Conservation (phyloP, 2,888 invertebrate species). For the Andrena minutula region DNA sequence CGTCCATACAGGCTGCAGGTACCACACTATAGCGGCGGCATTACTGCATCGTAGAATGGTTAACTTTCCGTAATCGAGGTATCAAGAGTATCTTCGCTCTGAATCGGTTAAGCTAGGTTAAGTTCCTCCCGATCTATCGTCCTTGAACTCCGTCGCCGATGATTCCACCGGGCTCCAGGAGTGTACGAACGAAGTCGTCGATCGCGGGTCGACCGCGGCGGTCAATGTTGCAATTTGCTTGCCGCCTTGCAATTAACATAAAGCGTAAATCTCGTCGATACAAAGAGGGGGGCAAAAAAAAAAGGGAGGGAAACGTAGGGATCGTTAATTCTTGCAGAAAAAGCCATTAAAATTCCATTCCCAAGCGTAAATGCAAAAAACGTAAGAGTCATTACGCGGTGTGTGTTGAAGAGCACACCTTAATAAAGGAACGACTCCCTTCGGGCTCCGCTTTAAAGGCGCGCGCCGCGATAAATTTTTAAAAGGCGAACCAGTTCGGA, state of each 20-base stretch:
- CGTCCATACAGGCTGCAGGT: neutral
- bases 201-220: constrained; percentile 16
- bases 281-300: neutral
- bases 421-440: constrained; percentile 30
- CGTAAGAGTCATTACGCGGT: constrained; percentile 33
- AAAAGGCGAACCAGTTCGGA: constrained; percentile 49
- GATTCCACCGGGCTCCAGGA: constrained; percentile 27
- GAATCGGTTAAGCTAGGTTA: constrained; percentile 49
- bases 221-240: constrained; percentile 20
- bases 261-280: constrained; percentile 7
- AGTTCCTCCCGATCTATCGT: constrained; percentile 59
- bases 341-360: constrained; percentile 49
- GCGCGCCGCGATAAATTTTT: constrained; percentile 48
- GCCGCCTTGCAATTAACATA: constrained; percentile 19
- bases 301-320: neutral
- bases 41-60: constrained; percentile 19
- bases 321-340: constrained; percentile 37
- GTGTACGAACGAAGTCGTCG: constrained; percentile 3
- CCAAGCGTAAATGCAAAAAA: constrained; percentile 37
- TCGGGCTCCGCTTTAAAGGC: constrained; percentile 31
- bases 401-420: constrained; percentile 45
- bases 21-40: neutral
- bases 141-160: constrained; percentile 67
- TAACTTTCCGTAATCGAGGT: constrained; percentile 46
- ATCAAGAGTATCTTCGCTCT: constrained; percentile 41